Conservation (phyloP, 2,797 vertebrate species). For the Paguma larvata region DNA sequence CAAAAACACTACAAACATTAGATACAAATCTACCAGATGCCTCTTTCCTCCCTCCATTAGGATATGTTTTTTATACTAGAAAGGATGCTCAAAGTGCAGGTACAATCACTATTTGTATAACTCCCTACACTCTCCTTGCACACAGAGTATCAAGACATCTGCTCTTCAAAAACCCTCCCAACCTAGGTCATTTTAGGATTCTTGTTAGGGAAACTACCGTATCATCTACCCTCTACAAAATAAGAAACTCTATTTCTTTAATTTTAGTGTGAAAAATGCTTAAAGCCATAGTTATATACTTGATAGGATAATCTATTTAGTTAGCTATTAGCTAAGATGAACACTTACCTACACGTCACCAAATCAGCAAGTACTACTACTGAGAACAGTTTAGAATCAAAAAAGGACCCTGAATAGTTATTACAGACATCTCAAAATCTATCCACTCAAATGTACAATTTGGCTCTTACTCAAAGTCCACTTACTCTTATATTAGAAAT, state of each 20-base stretch:
- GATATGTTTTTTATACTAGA: background rate
- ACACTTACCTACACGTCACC: background rate
- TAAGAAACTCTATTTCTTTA: background rate
- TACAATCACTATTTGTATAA: background rate
- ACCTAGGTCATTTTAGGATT: conserved; percentile 44
- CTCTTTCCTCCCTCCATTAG: background rate
- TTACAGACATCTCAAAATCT: conserved; percentile 2
- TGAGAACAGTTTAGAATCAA: background rate
- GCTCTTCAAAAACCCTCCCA: conserved; percentile 33
- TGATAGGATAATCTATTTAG: conserved; percentile 13
- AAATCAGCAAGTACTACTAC: background rate
- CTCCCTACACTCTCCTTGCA: background rate
- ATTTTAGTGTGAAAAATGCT: conserved; percentile 43
- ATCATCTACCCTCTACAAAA: conserved; percentile 12
- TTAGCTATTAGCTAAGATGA: conserved; percentile 11
- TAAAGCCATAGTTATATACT: background rate
- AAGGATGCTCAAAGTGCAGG: background rate
- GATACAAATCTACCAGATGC: background rate
- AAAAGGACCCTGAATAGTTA: background rate
- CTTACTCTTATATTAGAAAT: background rate
- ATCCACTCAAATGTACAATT: background rate
- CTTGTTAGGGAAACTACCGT: conserved; percentile 4
- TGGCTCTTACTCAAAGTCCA: background rate
- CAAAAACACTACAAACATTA: conserved; percentile 27
- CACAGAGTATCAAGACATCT: background rate